Evolutionary conservation across 2,113 vertebrate genomes (phyloP).

Genomic region (Xyliphius kryptos): DNA sequence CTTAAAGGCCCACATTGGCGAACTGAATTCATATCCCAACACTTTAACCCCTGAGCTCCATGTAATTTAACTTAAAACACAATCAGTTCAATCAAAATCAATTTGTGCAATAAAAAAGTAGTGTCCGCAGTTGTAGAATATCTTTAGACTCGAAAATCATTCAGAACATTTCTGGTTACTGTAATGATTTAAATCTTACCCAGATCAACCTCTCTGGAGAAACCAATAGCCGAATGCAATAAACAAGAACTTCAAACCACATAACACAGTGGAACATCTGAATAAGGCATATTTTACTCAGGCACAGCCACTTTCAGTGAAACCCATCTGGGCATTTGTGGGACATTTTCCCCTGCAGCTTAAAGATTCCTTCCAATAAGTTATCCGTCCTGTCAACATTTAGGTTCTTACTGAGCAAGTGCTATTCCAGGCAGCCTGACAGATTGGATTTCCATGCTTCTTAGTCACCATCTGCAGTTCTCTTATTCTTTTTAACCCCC

Average conservation of each 20-base stretch:
- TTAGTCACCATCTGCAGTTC: constrained; percentile 52
- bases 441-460: constrained; percentile 53
- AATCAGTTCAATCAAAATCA: too few species aligned
- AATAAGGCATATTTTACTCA: constrained; percentile 45
- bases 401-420: constrained; percentile 46
- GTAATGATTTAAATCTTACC: neutral
- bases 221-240: constrained; percentile 2
- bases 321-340: constrained; percentile 52
- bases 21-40: too few species aligned
- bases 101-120: too few species aligned
- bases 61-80: too few species aligned
- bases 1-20: too few species aligned
- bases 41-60: too few species aligned
- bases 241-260: constrained; percentile 21
- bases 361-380: constrained; percentile 55
- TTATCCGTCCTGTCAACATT: constrained; percentile 53
- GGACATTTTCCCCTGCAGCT: constrained; percentile 48
- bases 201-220: neutral
- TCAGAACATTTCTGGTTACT: neutral
- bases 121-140: too few species aligned
- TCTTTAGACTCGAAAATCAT: too few species aligned
- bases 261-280: constrained; percentile 39
- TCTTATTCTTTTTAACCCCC: constrained; percentile 33
- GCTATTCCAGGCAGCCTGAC: constrained; percentile 49
- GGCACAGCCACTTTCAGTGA: constrained; percentile 44